Conservation (phyloP, 2,797 vertebrate genomes). For the Emys orbicularis region DNA sequence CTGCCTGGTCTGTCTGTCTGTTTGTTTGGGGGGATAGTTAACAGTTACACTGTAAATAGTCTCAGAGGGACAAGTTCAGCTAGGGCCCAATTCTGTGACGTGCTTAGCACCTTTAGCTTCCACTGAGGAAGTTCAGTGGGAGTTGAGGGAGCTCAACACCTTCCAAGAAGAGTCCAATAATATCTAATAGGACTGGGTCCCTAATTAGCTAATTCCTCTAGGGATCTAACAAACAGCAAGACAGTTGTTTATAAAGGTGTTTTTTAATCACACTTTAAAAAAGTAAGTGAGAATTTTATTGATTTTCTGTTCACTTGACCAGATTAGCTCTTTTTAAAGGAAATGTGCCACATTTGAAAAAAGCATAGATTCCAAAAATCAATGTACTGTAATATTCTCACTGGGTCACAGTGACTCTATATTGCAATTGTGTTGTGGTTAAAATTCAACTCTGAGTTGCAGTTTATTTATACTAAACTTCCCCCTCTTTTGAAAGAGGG, state of each 20-base stretch:
- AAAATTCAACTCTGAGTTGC: slow-evolving; percentile 3
- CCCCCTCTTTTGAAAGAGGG: background rate
- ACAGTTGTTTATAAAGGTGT: background rate
- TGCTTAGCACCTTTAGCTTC: background rate
- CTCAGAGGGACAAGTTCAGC: background rate
- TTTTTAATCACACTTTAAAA: slow-evolving; percentile 2
- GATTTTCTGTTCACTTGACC: background rate
- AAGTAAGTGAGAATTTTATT: background rate
- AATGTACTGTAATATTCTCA: background rate
- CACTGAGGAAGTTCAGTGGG: background rate
- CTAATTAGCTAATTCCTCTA: background rate
- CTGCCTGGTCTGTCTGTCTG: background rate
- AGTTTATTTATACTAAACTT: slow-evolving; percentile 1
- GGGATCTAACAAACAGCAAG: background rate
- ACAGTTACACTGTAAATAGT: background rate
- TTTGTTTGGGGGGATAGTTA: background rate
- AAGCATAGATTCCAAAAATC: background rate
- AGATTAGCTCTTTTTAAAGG: background rate
- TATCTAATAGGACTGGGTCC: background rate
- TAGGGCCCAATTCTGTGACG: background rate
- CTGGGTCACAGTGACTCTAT: background rate
- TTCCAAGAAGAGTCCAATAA: slow-evolving; percentile 12
- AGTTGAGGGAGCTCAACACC: background rate
- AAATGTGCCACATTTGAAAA: background rate
- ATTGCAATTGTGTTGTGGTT: slow-evolving; percentile 1